These are phyloP conservation scores for Peromyscus leucopus DNA, from an alignment of 2,113 vertebrate species.

Conservation along the genomic window DNA sequence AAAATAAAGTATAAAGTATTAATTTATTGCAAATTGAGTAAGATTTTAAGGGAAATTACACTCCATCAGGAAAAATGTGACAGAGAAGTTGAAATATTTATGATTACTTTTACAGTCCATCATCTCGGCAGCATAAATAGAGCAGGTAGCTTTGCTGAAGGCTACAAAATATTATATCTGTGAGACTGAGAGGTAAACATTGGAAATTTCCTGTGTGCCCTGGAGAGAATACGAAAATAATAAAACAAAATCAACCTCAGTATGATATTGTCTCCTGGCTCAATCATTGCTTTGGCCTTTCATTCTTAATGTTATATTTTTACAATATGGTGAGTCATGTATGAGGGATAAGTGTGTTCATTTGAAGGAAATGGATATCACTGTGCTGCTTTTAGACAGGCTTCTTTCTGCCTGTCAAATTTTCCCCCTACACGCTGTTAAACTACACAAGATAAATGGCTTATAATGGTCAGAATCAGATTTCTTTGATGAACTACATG, in stretches of 20 bases:
- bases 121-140: constrained; percentile 44
- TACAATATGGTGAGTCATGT: not conserved
- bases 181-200: constrained; percentile 47
- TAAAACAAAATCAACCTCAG: constrained; percentile 1
- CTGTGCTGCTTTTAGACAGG: not conserved
- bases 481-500: constrained; percentile 35
- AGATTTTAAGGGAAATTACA: constrained; percentile 62
- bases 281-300: not conserved
- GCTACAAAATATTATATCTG: constrained; percentile 35
- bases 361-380: not conserved
- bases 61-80: not conserved
- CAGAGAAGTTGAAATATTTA: constrained; percentile 59
- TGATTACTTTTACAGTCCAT: constrained; percentile 14
- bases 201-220: constrained; percentile 50
- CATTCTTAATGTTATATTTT: not conserved
- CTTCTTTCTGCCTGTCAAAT: not conserved
- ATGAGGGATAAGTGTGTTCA: not conserved
- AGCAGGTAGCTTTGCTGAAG: constrained; percentile 42
- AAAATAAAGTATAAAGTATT: not conserved
- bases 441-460: not conserved
- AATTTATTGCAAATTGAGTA: not conserved
- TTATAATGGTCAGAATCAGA: not conserved
- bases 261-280: not conserved
- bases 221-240: constrained; percentile 44
- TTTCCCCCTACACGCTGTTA: not conserved